Evolutionary conservation across 37 sponge, comb jelly and placozoan species (phyloP).

Genomic region (Geodia barretti): DNA sequence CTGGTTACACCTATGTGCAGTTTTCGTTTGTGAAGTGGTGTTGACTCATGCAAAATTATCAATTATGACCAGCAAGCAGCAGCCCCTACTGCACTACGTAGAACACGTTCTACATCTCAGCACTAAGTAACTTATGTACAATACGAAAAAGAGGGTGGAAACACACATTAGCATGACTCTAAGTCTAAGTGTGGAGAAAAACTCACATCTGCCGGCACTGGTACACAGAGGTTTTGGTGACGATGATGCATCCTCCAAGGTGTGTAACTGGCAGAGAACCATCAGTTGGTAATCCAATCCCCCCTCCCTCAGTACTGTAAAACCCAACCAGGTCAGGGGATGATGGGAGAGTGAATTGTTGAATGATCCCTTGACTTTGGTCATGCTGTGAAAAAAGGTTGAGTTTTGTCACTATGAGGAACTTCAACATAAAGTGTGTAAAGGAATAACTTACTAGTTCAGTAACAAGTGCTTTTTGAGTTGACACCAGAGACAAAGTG

Average conservation of each 20-base stretch:
- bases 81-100: no score
- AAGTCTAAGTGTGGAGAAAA: no score
- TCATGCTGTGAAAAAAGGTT: neutral
- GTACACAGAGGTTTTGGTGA: slow-evolving; percentile 65
- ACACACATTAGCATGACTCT: no score
- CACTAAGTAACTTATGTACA: no score
- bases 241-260: slow-evolving; percentile 69
- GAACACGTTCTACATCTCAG: no score
- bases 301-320: slow-evolving; percentile 14
- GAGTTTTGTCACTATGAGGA: no score
- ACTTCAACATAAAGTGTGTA: neutral
- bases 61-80: no score
- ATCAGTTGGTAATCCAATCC: neutral
- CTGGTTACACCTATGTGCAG: no score
- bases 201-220: slow-evolving; percentile 66
- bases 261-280: slow-evolving; percentile 19
- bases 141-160: no score
- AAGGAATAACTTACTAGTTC: slow-evolving; percentile 13
- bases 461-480: slow-evolving; percentile 10
- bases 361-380: slow-evolving; percentile 40
- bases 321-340: slow-evolving; percentile 31
- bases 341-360: slow-evolving; percentile 60
- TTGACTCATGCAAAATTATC: no score
- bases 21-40: no score
- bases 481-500: slow-evolving; percentile 46